Percentiles rank a stretch among this genome's conserved stretches.
phyloP scores from a whole-genome alignment of 2,888 invertebrate genomes.

The Trichopria drosophilae region DNA sequence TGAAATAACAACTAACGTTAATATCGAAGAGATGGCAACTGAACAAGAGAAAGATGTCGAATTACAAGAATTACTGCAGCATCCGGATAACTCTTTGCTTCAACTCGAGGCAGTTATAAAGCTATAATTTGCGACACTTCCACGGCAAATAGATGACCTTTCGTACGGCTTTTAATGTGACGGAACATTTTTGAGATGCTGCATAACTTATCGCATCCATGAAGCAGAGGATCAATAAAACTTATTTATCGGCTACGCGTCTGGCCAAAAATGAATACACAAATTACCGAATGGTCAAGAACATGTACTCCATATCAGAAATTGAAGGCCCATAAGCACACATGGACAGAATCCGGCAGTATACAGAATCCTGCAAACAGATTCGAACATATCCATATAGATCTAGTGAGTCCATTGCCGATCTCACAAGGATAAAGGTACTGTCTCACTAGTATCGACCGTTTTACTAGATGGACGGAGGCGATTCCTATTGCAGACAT shows the following conservation, averaged over 20 bases:
- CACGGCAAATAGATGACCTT: too few species aligned
- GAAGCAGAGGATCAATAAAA: constrained; percentile 35
- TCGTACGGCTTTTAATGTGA: constrained; percentile 25
- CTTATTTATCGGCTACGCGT: constrained; percentile 48
- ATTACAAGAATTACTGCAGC: too few species aligned
- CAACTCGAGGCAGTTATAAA: constrained; percentile 6
- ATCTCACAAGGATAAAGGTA: constrained; percentile 36
- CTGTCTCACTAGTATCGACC: constrained; percentile 50
- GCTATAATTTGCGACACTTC: background rate
- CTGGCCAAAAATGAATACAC: constrained; percentile 49
- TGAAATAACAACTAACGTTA: constrained; percentile 1
- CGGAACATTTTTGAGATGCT: constrained; percentile 30
- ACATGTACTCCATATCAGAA: constrained; percentile 48
- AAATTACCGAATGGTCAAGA: constrained; percentile 46
- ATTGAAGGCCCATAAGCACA: constrained; percentile 47
- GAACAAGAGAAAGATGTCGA: constrained; percentile 5
- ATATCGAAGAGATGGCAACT: constrained; percentile 4
- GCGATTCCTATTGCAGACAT: too few species aligned
- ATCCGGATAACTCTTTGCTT: too few species aligned
- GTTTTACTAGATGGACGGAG: too few species aligned
- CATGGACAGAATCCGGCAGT: constrained; percentile 36
- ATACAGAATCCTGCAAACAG: constrained; percentile 38
- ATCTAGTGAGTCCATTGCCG: constrained; percentile 46
- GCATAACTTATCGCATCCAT: constrained; percentile 42
- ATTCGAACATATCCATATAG: constrained; percentile 49